These are phyloP conservation scores for Bimastos eiseni DNA, from an alignment of 2,888 invertebrate genomes.

Conservation along the genomic window DNA sequence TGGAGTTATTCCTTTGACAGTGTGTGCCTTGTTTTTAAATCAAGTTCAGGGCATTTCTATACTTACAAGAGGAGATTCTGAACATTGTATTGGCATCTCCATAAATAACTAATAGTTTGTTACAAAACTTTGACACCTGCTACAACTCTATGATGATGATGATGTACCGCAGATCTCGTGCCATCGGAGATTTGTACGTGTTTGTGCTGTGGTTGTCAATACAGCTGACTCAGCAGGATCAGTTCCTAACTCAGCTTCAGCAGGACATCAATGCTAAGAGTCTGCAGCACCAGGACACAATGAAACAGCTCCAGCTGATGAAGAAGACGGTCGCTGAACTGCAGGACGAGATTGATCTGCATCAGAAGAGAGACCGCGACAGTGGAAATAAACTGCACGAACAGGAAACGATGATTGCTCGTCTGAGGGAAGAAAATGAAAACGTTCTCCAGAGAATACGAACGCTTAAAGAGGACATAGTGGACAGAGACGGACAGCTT, in stretches of 20 bases:
- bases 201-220: not conserved
- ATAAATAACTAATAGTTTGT: not conserved
- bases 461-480: conserved; percentile 54
- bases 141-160: not conserved
- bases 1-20: not conserved
- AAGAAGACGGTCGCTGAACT: conserved; percentile 52
- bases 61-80: not conserved
- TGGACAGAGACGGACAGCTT: conserved; percentile 58
- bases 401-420: conserved; percentile 31
- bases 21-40: too few species aligned
- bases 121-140: not conserved
- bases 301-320: conserved; percentile 49
- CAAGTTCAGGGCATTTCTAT: too few species aligned
- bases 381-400: conserved; percentile 35
- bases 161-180: not conserved
- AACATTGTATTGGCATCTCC: too few species aligned
- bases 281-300: conserved; percentile 55
- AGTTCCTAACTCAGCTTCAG: conserved; percentile 57
- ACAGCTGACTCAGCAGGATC: conserved; percentile 59
- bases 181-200: not conserved
- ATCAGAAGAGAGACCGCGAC: conserved; percentile 54
- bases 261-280: conserved; percentile 56
- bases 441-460: conserved; percentile 51
- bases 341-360: conserved; percentile 55
- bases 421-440: conserved; percentile 51